Conservation (phyloP, 2,113 vertebrate species). For the Empidonax alnorum region DNA sequence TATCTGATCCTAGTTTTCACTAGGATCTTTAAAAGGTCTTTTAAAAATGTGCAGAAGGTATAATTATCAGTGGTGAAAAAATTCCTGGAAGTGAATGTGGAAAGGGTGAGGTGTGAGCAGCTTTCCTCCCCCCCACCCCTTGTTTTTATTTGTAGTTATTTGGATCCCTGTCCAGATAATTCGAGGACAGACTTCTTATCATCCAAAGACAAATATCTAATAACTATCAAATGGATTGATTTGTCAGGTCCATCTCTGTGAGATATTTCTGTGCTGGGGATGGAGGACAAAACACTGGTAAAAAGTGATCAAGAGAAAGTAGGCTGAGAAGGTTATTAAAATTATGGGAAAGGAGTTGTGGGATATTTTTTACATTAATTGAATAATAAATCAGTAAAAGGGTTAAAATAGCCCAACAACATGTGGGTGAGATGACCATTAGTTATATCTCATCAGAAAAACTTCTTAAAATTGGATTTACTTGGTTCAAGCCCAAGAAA, state of each 20-base stretch:
- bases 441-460: neutral
- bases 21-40: neutral
- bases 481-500: neutral
- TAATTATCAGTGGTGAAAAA: neutral
- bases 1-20: neutral
- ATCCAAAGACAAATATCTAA: neutral
- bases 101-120: neutral
- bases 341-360: neutral
- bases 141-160: neutral
- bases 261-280: neutral
- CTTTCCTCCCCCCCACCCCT: too few species aligned
- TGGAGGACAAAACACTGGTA: neutral
- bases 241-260: neutral
- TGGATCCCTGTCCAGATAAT: neutral
- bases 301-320: neutral
- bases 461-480: neutral
- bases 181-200: neutral
- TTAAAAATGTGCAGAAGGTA: neutral
- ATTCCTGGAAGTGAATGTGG: neutral
- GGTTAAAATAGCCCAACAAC: accelerated
- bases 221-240: neutral
- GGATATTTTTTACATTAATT: accelerated
- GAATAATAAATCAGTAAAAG: neutral
- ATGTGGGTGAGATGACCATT: neutral
- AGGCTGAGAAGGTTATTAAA: neutral